Evolutionary conservation across 2,113 vertebrate species (phyloP).

Genomic region (Typhlomys cinereus): DNA sequence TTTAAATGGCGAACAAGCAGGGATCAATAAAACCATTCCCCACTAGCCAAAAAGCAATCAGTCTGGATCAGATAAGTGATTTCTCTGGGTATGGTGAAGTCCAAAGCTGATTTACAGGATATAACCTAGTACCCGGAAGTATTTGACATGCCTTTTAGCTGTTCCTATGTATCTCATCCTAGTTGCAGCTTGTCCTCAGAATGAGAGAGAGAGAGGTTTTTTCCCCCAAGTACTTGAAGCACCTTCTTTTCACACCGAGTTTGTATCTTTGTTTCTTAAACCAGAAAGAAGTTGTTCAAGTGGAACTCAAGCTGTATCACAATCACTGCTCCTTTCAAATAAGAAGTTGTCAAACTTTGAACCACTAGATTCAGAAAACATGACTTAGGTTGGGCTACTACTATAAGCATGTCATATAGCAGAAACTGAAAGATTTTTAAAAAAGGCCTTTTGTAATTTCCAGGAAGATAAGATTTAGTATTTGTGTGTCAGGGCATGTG

Average conservation of each 20-base stretch:
- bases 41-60: background rate
- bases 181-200: background rate
- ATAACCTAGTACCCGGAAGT: background rate
- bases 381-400: background rate
- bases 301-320: background rate
- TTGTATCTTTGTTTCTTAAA: conserved; percentile 4
- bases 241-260: background rate
- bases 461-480: background rate
- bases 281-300: background rate
- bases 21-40: conserved; percentile 42
- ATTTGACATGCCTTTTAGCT: background rate
- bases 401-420: background rate
- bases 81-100: background rate
- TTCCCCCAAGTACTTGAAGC: background rate
- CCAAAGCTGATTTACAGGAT: background rate
- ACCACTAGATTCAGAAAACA: background rate
- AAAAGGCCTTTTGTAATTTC: background rate
- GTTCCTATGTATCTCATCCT: background rate
- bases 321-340: background rate
- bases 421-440: conserved; percentile 7
- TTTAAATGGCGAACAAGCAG: conserved; percentile 34
- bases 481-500: background rate
- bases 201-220: background rate
- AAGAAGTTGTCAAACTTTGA: background rate
- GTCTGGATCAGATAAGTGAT: background rate